phyloP scores from a whole-genome alignment of 2,888 invertebrate genomes.

The Adelphocoris suturalis region DNA sequence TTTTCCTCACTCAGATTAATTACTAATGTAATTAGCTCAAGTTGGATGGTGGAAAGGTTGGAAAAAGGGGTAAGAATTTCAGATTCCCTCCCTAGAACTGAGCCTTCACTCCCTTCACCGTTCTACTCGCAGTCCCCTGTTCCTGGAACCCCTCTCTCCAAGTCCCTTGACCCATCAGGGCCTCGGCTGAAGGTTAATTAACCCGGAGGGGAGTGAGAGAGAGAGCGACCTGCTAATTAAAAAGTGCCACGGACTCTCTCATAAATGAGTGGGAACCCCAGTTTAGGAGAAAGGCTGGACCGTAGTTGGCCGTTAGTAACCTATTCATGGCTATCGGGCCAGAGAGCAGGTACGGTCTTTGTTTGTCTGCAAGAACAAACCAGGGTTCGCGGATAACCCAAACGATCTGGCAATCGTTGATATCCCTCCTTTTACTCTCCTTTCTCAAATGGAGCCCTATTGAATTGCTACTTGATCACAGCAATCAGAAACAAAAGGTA shows the following conservation, averaged over 20 bases:
- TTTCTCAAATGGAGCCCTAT: neutral
- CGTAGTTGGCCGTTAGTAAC: neutral
- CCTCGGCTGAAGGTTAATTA: conserved; percentile 9
- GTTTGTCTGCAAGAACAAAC: neutral
- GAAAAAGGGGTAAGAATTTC: conserved; percentile 40
- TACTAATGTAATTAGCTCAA: conserved; percentile 55
- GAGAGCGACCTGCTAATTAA: neutral
- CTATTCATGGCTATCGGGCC: conserved; percentile 8
- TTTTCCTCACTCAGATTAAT: conserved; percentile 13
- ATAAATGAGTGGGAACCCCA: neutral
- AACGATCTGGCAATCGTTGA: too few relatives aligned
- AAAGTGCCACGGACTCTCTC: conserved; percentile 15
- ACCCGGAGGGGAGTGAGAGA: neutral
- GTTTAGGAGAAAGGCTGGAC: neutral
- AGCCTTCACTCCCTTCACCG: neutral
- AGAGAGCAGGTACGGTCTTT: neutral
- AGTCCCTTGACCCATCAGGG: conserved; percentile 17
- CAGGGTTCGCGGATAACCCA: neutral
- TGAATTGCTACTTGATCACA: neutral
- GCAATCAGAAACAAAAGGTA: neutral
- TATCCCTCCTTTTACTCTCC: neutral
- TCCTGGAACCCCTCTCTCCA: neutral
- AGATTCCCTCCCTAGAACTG: neutral
- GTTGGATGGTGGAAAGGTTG: neutral
- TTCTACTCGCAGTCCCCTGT: neutral